These are phyloP conservation scores for Molanna angustata DNA, from an alignment of 2,888 invertebrate species.

Conservation along the genomic window DNA sequence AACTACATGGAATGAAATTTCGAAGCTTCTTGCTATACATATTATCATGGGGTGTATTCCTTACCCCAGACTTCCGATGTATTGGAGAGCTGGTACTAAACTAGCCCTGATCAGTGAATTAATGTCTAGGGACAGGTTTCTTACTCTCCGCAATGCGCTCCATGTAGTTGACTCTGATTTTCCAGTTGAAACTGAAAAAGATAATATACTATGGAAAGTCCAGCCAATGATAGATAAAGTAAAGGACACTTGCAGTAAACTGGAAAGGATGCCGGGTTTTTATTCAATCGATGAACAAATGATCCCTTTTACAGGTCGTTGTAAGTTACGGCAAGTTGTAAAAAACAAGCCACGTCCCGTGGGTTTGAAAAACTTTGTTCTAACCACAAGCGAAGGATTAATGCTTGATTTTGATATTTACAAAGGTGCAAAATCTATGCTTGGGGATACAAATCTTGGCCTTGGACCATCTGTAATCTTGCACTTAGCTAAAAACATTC, in stretches of 20 bases:
- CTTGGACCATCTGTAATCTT: conserved; percentile 26
- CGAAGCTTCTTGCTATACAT: neutral
- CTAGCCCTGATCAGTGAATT: neutral
- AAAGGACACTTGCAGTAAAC: neutral
- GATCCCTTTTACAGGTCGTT: conserved; percentile 11
- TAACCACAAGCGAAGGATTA: neutral
- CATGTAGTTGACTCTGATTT: neutral
- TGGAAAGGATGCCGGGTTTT: neutral
- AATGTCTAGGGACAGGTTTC: neutral
- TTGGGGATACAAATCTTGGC: conserved; percentile 8
- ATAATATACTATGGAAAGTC: conserved; percentile 1
- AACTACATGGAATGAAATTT: neutral
- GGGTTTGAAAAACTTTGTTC: neutral
- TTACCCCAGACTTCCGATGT: neutral
- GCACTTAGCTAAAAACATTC: conserved; percentile 24
- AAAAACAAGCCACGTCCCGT: conserved; percentile 3
- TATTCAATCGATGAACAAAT: conserved; percentile 9
- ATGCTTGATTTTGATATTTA: conserved; percentile 3
- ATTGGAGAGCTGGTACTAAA: neutral
- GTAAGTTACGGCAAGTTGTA: conserved; percentile 7
- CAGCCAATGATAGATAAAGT: conserved; percentile 1
- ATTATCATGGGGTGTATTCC: conserved; percentile 6
- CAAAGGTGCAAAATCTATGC: conserved; percentile 1
- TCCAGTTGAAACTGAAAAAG: neutral
- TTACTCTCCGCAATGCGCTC: neutral